Evolutionary conservation across 2,888 invertebrate species (phyloP), one percentile per base, ranked within the genome.

Genomic region (Aphodius sticticus): DNA sequence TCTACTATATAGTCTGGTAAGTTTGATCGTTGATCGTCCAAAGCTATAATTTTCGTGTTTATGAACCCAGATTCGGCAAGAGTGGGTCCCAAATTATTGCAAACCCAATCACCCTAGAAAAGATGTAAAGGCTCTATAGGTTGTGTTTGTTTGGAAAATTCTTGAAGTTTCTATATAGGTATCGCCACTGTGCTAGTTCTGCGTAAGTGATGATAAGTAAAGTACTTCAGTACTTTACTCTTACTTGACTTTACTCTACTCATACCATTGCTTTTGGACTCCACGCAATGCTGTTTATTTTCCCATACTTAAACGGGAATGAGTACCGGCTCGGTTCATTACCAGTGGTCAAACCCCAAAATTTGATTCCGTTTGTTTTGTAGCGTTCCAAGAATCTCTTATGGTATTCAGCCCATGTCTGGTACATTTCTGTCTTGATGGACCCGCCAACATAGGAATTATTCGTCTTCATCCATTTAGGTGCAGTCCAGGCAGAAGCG

Each of bases 291-390:
- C 93, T 92, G 88, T 96, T 96, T 86, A 96, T 95, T 6, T 89
- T 86, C 0, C 76, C 77, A 9, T 53, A 79, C 15, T 69, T 81
- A 77, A 91, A 85, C 0, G 92, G 92, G 69, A 75, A 78, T 0
- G 93, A 80, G 1, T 93, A 89, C 4, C 94, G 93, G 4, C 92
- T 86, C 0, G 97, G 97, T 87, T 98, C 97, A 87, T 98, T 98
- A 36, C 96, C 96, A 0, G 95, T 94, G 0, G 97, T 95, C 37
- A 97, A 89, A 0, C 94, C 96, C 97, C 97, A 98, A 83, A 95
- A 92, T 2, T 91, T 88, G 70, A 93, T 88, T 16, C 93, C 93
- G 9, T 93, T 88, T 70, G 92, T 91, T 81, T 91, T 90, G 89
- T 97, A 97, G 77, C 92, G 93, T 82, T 96, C 93, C 70, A 97